Evolutionary conservation across 2,888 invertebrate genomes (phyloP).

Genomic region (Xestia rhomboidea): DNA sequence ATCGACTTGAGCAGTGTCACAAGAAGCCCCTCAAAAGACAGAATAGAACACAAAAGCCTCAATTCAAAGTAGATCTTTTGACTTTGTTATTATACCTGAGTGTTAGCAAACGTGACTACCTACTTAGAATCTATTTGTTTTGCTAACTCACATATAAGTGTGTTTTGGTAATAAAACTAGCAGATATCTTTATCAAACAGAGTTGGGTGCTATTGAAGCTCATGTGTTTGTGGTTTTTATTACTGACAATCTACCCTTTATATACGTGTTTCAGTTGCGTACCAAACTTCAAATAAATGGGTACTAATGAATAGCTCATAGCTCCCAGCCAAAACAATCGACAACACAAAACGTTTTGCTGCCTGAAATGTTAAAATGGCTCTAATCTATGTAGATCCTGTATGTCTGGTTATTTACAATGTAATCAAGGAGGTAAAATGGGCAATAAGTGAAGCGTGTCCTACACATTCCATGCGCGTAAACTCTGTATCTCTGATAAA

Average conservation of each 20-base stretch:
- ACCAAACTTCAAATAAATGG: not conserved
- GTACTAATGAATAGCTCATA: not conserved
- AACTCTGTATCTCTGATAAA: not conserved
- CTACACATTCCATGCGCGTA: not conserved
- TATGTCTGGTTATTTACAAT: not conserved
- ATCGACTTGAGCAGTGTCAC: not conserved
- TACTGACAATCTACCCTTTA: not conserved
- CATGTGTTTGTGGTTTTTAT: not conserved
- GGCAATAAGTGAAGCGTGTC: not conserved
- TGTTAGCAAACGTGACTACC: not conserved
- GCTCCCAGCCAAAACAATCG: not conserved
- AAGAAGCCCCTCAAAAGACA: not conserved
- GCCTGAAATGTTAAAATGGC: not conserved
- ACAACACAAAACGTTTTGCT: not conserved
- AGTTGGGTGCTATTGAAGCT: constrained; percentile 5
- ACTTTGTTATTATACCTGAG: not conserved
- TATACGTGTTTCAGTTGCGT: not conserved
- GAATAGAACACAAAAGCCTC: not conserved
- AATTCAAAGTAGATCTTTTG: not conserved
- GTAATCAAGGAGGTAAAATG: not conserved
- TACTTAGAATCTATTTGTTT: not conserved
- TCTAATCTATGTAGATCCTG: not conserved
- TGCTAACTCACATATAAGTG: not conserved
- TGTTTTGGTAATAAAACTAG: constrained; percentile 20
- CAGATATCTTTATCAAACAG: constrained; percentile 8